These are phyloP conservation scores for Zosterops hypoxanthus DNA, from an alignment of 2,113 vertebrate genomes.

Conservation along the genomic window DNA sequence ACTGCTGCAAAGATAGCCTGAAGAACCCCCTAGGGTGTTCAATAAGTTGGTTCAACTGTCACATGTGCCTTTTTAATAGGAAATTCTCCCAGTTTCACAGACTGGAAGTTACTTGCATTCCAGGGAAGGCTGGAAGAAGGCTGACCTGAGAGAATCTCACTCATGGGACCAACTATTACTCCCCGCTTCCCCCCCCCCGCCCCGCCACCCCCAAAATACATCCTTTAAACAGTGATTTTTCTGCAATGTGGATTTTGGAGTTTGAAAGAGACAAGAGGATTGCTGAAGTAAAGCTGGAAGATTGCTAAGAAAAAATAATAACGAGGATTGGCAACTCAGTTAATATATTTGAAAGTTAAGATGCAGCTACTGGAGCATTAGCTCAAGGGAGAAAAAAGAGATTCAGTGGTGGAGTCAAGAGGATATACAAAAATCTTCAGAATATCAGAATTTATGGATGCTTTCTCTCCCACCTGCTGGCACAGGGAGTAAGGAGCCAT, in stretches of 20 bases:
- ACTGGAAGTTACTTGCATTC: background rate
- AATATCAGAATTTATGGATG: constrained; percentile 34
- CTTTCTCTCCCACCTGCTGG: constrained; percentile 29
- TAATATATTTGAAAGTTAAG: constrained; percentile 55
- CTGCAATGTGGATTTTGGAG: background rate
- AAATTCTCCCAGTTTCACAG: background rate
- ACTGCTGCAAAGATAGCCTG: background rate
- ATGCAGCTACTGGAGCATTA: background rate
- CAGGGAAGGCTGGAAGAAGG: background rate
- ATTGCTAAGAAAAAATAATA: constrained; percentile 15
- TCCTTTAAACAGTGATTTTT: constrained; percentile 5
- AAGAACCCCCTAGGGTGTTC: background rate
- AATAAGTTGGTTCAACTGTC: background rate
- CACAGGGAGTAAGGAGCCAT: background rate
- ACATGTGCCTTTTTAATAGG: background rate
- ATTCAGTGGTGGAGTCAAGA: background rate
- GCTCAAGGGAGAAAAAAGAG: background rate
- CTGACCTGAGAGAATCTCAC: background rate
- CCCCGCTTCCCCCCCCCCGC: accelerated
- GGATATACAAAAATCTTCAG: constrained; percentile 38
- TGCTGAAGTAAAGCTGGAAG: constrained; percentile 34
- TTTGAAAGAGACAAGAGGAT: constrained; percentile 16
- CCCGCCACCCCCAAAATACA: background rate
- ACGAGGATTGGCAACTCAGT: constrained; percentile 41
- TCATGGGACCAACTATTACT: background rate